Evolutionary conservation across 1,140 invertebrate genomes (phyloP).

Genomic region (Papilio machaon): DNA sequence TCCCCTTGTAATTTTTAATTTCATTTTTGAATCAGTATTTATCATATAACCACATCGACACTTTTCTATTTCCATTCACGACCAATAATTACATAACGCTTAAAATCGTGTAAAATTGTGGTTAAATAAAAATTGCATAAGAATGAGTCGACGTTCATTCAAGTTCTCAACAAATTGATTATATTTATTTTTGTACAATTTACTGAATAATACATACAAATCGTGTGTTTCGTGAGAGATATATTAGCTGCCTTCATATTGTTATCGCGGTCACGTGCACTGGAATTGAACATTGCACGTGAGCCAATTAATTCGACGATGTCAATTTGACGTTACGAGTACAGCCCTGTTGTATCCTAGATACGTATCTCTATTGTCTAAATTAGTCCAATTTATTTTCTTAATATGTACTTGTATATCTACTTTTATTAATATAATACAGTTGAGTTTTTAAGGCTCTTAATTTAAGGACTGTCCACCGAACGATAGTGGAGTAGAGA

Average conservation of each 20-base stretch:
- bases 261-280: constrained; percentile 15
- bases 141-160: neutral
- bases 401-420: neutral
- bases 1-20: neutral
- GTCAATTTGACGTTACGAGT: constrained; percentile 34
- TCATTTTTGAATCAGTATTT: neutral
- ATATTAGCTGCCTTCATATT: constrained; percentile 11
- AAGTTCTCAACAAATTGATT: neutral
- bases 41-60: no score
- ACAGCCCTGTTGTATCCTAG: constrained; percentile 9
- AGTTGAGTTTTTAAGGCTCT: no score
- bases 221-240: neutral
- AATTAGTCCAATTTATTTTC: neutral
- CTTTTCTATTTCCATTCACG: no score
- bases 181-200: neutral
- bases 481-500: no score
- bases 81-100: no score
- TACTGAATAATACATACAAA: neutral
- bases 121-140: neutral
- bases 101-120: no score
- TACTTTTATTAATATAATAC: no score
- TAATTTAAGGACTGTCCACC: no score
- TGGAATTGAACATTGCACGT: constrained; percentile 32
- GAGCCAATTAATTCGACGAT: constrained; percentile 30
- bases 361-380: neutral